These are phyloP conservation scores for Chaetodon trifascialis DNA, from an alignment of 2,113 vertebrate species.

Conservation along the genomic window DNA sequence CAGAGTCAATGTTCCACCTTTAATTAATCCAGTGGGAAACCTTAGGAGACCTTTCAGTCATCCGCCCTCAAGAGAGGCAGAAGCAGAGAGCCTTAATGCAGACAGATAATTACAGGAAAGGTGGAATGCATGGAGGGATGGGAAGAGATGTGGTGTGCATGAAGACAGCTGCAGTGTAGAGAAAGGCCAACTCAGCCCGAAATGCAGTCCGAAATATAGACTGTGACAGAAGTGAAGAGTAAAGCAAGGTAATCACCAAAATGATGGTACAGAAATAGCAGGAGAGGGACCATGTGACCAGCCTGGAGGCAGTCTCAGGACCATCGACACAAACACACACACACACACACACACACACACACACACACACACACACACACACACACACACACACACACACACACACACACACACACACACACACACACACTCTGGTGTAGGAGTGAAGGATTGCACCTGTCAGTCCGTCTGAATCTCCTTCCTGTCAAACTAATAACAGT, in stretches of 20 bases:
- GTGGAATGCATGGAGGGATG: conserved; percentile 2
- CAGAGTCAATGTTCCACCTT: conserved; percentile 44
- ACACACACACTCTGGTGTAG: background rate
- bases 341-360: conserved; percentile 4
- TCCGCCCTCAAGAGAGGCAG: conserved; percentile 20
- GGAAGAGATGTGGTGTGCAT: background rate
- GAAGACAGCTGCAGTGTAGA: conserved; percentile 29
- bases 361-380: background rate
- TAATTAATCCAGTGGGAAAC: conserved; percentile 61
- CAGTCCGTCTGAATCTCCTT: conserved; percentile 26
- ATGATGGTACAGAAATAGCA: conserved; percentile 15
- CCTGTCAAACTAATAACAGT: conserved; percentile 42
- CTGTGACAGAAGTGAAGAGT: conserved; percentile 27
- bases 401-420: background rate
- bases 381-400: conserved; percentile 4
- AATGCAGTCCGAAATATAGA: conserved; percentile 21
- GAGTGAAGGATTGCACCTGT: conserved; percentile 46
- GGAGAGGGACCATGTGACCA: background rate
- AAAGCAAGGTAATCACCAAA: conserved; percentile 29
- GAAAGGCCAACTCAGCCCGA: conserved; percentile 35
- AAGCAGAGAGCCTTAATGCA: conserved; percentile 38
- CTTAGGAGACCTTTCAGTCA: conserved; percentile 46
- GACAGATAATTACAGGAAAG: conserved; percentile 58
- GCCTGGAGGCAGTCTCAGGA: conserved; percentile 33
- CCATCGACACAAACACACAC: conserved; percentile 4